phyloP scores from a whole-genome alignment of 2,113 vertebrate genomes.

The Ancistrus triradiatus region DNA sequence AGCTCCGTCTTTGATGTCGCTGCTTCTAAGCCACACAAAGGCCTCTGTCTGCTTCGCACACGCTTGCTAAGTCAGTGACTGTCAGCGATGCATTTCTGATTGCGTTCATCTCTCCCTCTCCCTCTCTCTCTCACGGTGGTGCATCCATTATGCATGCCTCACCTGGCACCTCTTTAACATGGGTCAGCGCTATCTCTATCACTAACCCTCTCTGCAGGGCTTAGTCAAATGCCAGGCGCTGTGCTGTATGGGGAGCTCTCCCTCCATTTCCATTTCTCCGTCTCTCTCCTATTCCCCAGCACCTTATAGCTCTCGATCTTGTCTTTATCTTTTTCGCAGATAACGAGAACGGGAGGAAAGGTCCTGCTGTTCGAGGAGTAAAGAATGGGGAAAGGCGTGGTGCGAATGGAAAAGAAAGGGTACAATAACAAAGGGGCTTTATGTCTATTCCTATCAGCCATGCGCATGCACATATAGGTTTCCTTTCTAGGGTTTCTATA shows the following conservation, averaged over 20 bases:
- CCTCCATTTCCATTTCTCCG: not conserved
- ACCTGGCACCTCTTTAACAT: slow-evolving; percentile 55
- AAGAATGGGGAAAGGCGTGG: slow-evolving; percentile 22
- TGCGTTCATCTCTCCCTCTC: slow-evolving; percentile 6
- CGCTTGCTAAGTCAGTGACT: slow-evolving; percentile 11
- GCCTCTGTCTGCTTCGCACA: not conserved
- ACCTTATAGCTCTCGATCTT: not conserved
- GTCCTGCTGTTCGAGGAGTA: slow-evolving; percentile 32
- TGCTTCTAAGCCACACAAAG: not conserved
- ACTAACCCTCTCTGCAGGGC: slow-evolving; percentile 38
- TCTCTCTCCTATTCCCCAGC: not conserved
- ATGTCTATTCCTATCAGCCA: slow-evolving; percentile 11
- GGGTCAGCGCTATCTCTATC: slow-evolving; percentile 50
- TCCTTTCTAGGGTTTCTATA: slow-evolving; percentile 51
- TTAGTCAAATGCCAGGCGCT: slow-evolving; percentile 54
- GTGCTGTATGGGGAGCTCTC: slow-evolving; percentile 5
- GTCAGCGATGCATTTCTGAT: slow-evolving; percentile 6
- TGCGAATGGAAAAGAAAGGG: slow-evolving; percentile 32
- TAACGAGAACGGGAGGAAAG: slow-evolving; percentile 18
- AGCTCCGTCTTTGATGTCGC: not conserved
- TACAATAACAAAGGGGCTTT: slow-evolving; percentile 31
- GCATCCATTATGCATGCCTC: slow-evolving; percentile 63
- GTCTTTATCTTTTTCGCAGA: slow-evolving; percentile 37
- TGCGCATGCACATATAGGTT: slow-evolving; percentile 40
- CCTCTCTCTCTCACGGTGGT: slow-evolving; percentile 25